Base-by-base conservation (phyloP, 53 echinoderm and acorn worm genomes). In the Henricia sp. region DNA sequence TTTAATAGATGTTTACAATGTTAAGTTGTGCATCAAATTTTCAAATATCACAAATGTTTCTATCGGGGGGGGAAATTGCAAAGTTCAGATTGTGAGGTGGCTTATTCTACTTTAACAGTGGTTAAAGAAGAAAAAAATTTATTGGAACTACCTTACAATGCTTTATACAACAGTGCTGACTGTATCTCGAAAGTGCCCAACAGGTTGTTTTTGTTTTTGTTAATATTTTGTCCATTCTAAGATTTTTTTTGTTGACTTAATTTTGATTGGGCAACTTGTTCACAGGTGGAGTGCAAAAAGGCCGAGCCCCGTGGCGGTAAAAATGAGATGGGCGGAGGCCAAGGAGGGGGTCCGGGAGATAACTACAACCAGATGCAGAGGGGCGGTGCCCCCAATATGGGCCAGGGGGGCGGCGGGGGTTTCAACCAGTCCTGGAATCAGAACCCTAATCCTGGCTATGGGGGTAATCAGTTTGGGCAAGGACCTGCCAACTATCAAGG, bases 221-320 rank as follows among this genome's bases (percentile, higher is more conserved):
- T n/a, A n/a, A n/a, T n/a, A n/a, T n/a, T n/a, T n/a, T n/a, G n/a
- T n/a, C n/a, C n/a, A n/a, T n/a, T 8, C 48, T 14, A 46, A 10
- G 8, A 46, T 10, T 46, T 46, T 46, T 14, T 14, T 46, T 46
- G 8, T 46, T 46, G 14, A 46, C 14, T 10, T 46, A 8, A 46
- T 46, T 46, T 8, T 46, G 8, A 46, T 46, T n/a, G 14, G 14
- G 8, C 28, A 60, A 50, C 33, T 39, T 12, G 10, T 51, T 52
- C n/a, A 62, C 67, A 90, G 90, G 90, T 90, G 71, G 90, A 90
- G 32, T 73, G 73, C 70, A 90, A 90, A 40, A 75, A 59, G 50
- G 90, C 90, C 19, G 78, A 90, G 48, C 90, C 90, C 10, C 29
- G 88, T 37, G 84, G 72, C 24, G 48, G 82, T 16, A 72, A 62